A percentile compares a stretch with the other conserved stretches of the same genome.
Conservation (phyloP, 2,888 invertebrate species). For the Dorcus parallelipipedus region DNA sequence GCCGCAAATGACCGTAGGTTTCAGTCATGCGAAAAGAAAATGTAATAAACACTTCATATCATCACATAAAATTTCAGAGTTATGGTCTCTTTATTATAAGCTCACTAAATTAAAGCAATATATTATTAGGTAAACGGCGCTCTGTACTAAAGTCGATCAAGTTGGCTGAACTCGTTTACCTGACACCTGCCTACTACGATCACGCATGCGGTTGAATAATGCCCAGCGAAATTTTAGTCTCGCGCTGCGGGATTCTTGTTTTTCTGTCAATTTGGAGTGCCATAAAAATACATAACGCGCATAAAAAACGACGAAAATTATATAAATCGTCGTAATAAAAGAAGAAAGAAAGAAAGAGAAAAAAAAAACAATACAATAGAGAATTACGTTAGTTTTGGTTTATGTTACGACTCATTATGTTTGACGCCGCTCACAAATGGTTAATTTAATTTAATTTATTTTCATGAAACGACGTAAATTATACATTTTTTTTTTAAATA, state of each 20-base stretch:
- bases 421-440: too few relatives aligned
- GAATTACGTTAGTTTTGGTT: too few relatives aligned
- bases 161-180: conserved; percentile 35
- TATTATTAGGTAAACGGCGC: conserved; percentile 23
- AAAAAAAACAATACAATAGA: too few relatives aligned
- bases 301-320: conserved; percentile 1
- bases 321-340: too few relatives aligned
- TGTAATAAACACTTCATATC: conserved; percentile 34
- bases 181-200: conserved; percentile 34
- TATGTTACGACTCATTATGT: too few relatives aligned
- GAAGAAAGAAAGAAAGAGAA: too few relatives aligned
- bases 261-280: conserved; percentile 44
- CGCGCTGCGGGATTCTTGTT: conserved; percentile 42
- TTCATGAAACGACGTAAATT: too few relatives aligned
- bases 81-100: conserved; percentile 27
- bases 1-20: conserved; percentile 11
- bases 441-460: too few relatives aligned
- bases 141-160: conserved; percentile 32
- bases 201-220: conserved; percentile 39
- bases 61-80: conserved; percentile 30
- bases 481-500: too few relatives aligned
- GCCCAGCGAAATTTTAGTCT: conserved; percentile 33
- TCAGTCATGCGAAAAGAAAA: conserved; percentile 31
- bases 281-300: conserved; percentile 35
- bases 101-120: conserved; percentile 30